Percentiles rank a stretch among this genome's conserved stretches.
Conservation (phyloP, 2,888 invertebrate genomes). For the Acrobasis suavella region DNA sequence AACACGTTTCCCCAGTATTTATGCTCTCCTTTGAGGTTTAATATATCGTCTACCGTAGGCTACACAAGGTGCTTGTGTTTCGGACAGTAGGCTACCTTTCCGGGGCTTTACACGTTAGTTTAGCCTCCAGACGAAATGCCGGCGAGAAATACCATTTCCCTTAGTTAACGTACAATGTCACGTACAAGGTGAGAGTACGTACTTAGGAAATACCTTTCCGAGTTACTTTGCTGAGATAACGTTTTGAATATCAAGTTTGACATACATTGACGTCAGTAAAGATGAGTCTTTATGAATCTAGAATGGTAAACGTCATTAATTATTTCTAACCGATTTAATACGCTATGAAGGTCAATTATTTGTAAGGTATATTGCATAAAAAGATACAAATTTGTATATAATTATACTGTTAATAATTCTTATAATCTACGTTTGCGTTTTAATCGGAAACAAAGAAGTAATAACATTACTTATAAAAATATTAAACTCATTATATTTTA, state of each 20-base stretch:
- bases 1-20: neutral
- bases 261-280: slow-evolving; percentile 4
- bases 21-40: slow-evolving; percentile 6
- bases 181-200: slow-evolving; percentile 14
- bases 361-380: no score
- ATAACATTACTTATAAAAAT: no score
- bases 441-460: no score
- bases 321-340: no score
- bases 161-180: slow-evolving; percentile 17
- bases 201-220: slow-evolving; percentile 12
- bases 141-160: slow-evolving; percentile 12
- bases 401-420: no score
- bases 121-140: slow-evolving; percentile 5
- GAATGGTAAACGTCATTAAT: no score
- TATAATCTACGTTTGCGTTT: no score
- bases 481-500: no score
- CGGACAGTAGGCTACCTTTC: neutral
- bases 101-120: slow-evolving; percentile 1
- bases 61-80: neutral
- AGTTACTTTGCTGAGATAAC: slow-evolving; percentile 16
- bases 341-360: no score
- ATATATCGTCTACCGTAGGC: slow-evolving; percentile 7
- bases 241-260: slow-evolving; percentile 15
- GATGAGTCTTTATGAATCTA: neutral
- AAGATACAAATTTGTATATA: no score